Evolutionary conservation across 2,113 vertebrate species (phyloP).

Genomic region (Pollachius pollachius): DNA sequence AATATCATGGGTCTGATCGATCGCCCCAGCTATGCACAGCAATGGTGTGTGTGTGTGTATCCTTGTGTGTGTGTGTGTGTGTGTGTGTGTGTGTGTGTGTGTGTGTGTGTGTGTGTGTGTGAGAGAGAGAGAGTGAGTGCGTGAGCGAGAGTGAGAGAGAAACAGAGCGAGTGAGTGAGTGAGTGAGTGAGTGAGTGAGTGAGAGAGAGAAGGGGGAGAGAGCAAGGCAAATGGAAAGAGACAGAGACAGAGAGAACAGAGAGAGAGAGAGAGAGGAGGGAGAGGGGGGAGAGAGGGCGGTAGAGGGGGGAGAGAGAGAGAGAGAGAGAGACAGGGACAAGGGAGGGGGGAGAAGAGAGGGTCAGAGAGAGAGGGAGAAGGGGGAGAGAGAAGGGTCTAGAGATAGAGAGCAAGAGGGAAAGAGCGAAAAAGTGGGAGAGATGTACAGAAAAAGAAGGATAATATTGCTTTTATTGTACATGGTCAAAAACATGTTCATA

Average conservation of each 20-base stretch:
- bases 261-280: too few species aligned
- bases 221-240: not conserved
- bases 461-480: not conserved
- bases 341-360: too few species aligned
- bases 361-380: too few species aligned
- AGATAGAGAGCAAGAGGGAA: too few species aligned
- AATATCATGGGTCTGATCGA: slow-evolving; percentile 60
- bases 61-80: too few species aligned
- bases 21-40: slow-evolving; percentile 37
- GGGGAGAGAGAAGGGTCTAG: too few species aligned
- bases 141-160: not conserved
- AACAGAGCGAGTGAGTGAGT: not conserved
- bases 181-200: not conserved
- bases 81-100: too few species aligned
- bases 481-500: not conserved
- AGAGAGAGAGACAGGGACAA: too few species aligned
- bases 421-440: too few species aligned
- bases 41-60: not conserved
- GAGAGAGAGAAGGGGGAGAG: not conserved
- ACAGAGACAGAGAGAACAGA: too few species aligned
- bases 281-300: too few species aligned
- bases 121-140: not conserved
- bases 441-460: not conserved
- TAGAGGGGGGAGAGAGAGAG: too few species aligned
- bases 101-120: slow-evolving; percentile 8